Evolutionary conservation across 2,888 invertebrate species (phyloP).

Genomic region (Dicycla oo): DNA sequence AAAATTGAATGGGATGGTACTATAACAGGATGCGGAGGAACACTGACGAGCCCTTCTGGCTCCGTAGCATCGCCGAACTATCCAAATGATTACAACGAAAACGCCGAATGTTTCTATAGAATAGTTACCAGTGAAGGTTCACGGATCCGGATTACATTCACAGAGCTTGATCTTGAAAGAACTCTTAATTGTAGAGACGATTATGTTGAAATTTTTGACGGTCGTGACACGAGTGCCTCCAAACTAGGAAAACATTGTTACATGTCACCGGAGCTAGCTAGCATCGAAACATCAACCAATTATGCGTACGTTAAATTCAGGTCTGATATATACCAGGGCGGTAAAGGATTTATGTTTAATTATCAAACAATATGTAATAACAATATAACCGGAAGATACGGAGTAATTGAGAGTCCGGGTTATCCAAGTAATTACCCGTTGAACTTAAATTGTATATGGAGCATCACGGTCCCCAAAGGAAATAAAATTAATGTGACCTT

Average conservation of each 20-base stretch:
- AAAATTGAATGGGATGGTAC: slow-evolving; percentile 86
- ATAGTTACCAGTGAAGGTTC: slow-evolving; percentile 94
- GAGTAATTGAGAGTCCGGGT: slow-evolving; percentile 96
- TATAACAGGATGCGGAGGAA: slow-evolving; percentile 94
- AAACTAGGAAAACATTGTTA: slow-evolving; percentile 92
- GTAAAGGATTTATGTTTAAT: slow-evolving; percentile 94
- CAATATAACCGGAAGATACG: slow-evolving; percentile 91
- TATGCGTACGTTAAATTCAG: slow-evolving; percentile 93
- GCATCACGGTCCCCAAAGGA: slow-evolving; percentile 93
- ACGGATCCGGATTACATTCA: slow-evolving; percentile 91
- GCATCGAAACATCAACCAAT: slow-evolving; percentile 91
- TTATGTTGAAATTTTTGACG: slow-evolving; percentile 93
- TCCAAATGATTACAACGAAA: slow-evolving; percentile 93
- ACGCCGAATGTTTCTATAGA: slow-evolving; percentile 95
- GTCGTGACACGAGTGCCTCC: slow-evolving; percentile 88
- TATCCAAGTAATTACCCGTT: slow-evolving; percentile 93
- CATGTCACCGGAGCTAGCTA: slow-evolving; percentile 76
- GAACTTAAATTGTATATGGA: slow-evolving; percentile 94
- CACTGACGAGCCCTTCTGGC: slow-evolving; percentile 92
- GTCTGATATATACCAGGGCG: slow-evolving; percentile 91
- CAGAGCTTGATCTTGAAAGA: slow-evolving; percentile 93
- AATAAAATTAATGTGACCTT: slow-evolving; percentile 95
- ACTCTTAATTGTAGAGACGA: slow-evolving; percentile 92
- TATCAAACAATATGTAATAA: slow-evolving; percentile 94
- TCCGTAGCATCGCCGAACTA: slow-evolving; percentile 96